Percentiles rank a stretch among this genome's conserved stretches.
Conservation (phyloP, 2,888 invertebrate genomes). For the Pristionchus japonicus region DNA sequence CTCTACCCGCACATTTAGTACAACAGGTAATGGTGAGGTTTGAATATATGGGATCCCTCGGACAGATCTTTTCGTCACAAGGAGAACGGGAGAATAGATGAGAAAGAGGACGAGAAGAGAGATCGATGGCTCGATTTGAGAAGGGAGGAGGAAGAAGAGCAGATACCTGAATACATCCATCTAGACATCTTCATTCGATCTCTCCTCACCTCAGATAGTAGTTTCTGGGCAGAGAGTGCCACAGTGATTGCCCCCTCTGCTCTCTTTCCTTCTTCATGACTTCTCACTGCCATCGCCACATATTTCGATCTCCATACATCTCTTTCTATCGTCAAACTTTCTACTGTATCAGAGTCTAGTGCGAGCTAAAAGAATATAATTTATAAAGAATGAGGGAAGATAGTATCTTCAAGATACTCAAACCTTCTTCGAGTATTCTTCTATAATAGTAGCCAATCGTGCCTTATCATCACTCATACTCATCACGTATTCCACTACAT, state of each 20-base stretch:
- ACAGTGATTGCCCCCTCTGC: neutral
- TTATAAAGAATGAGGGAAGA: neutral
- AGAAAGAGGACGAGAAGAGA: constrained; percentile 14
- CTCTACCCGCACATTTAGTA: constrained; percentile 43
- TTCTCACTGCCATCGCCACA: constrained; percentile 40
- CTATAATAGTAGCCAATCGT: constrained; percentile 2
- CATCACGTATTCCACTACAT: constrained; percentile 41
- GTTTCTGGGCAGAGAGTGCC: constrained; percentile 7
- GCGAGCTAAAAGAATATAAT: neutral
- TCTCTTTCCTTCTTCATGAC: constrained; percentile 43
- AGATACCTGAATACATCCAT: neutral
- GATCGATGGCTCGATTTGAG: neutral
- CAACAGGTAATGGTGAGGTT: constrained; percentile 47
- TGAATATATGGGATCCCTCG: constrained; percentile 29
- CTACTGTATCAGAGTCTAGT: constrained; percentile 19
- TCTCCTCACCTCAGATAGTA: constrained; percentile 3
- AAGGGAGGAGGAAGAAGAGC: constrained; percentile 19
- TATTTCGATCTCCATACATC: constrained; percentile 43
- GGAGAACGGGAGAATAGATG: constrained; percentile 42
- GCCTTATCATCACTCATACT: constrained; percentile 21
- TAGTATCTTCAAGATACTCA: neutral
- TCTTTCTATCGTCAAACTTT: constrained; percentile 34
- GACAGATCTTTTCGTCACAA: constrained; percentile 30
- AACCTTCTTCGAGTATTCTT: constrained; percentile 34
- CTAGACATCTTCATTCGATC: neutral